Evolutionary conservation across 1,140 invertebrate species (phyloP), one percentile per base, ranked within the genome.

Genomic region (Drosophila mayri): DNA sequence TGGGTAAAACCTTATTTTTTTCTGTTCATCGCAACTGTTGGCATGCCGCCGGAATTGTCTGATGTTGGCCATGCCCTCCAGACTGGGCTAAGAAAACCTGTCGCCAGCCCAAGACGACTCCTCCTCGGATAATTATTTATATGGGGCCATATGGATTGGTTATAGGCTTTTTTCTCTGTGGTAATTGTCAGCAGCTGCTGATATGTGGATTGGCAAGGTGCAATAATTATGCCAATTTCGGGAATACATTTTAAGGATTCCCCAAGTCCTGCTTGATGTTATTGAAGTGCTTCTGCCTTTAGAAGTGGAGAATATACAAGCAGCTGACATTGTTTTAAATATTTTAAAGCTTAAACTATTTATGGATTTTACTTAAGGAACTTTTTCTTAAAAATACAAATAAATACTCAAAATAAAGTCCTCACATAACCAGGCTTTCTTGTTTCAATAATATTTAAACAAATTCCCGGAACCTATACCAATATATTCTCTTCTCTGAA

Each of bases 1-100:
- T 64, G n/a, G 40, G 40, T 25, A 54, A 60, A 71, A 20, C 12
- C 32, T 37, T 50, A 35, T 14, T 61, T 28, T 55, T 37, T 62
- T 50, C 54, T 50, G 58, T 20, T 66, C 47, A 61, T 40, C 65
- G 67, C 85, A 88, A 88, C 85, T 88, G 85, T 70, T 90, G 74
- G 81, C 85, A 68, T 81, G 74, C 79, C 67, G 70, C 68, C 70
- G 67, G 52, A 50, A 72, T 72, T 66, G 66, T 73, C 66, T 72
- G 70, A 72, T 72, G 35, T 73, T 60, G 18, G 37, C 28, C 66
- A 66, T 70, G 64, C 22, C 66, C 28, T 32, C 62, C 62, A 38
- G 49, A n/a, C 57, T 40, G 59, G 20, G 28, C 35, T 37, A 43
- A 55, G 35, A 55, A 76, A 85, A 88, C 80, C 85, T 90, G 85